Conservation (phyloP, 2,888 invertebrate genomes). For the Drosophila bunnanda region DNA sequence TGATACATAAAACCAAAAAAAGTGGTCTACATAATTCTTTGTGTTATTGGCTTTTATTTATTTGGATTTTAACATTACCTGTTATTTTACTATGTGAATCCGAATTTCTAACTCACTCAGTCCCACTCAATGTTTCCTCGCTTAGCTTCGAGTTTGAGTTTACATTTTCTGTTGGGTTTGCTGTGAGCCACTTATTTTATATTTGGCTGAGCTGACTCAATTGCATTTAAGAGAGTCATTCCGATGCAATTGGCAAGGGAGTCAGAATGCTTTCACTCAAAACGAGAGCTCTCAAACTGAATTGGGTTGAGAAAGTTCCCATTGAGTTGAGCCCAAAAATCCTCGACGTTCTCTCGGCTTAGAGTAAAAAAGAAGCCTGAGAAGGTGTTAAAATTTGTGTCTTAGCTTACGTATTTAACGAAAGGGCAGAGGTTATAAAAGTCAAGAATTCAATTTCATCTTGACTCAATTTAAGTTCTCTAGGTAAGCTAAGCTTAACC, state of each 20-base stretch:
- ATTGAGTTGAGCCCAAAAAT: not conserved
- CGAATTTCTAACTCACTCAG: not conserved
- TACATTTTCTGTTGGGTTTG: not conserved
- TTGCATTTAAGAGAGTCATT: conserved; percentile 38
- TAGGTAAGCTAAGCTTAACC: not conserved
- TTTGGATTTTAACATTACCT: not conserved
- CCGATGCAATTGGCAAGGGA: not conserved
- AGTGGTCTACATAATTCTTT: not conserved
- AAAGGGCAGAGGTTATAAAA: no score
- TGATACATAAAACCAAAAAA: not conserved
- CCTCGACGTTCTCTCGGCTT: not conserved
- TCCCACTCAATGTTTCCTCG: not conserved
- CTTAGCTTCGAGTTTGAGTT: not conserved
- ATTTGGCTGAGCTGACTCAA: not conserved
- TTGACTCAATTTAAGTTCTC: no score
- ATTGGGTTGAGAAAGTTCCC: not conserved
- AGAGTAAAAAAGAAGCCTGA: not conserved
- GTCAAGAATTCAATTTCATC: no score
- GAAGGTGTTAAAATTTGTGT: not conserved
- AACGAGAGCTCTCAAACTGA: not conserved
- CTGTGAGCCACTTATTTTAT: conserved; percentile 10
- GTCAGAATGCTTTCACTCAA: not conserved
- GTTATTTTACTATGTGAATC: not conserved
- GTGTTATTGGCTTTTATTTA: no score
- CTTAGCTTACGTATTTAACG: no score